These are phyloP conservation scores for Geotrupes spiniger DNA, from an alignment of 2,888 invertebrate species.

Conservation along the genomic window DNA sequence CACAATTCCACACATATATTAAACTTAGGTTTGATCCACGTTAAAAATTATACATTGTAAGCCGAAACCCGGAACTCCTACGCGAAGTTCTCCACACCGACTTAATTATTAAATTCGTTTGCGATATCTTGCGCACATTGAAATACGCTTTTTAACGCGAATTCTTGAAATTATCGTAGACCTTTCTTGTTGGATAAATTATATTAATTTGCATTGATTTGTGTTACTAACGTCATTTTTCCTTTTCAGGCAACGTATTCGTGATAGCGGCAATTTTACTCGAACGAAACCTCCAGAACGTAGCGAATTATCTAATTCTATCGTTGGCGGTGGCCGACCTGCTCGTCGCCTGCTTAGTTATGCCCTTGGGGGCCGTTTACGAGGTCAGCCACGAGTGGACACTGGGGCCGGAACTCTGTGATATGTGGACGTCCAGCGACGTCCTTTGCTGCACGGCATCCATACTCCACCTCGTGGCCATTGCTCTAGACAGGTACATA, in stretches of 20 bases:
- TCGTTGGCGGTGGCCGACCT: slow-evolving; percentile 90
- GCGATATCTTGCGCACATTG: too few species aligned
- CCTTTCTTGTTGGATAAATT: too few species aligned
- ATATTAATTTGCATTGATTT: too few species aligned
- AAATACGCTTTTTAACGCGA: too few species aligned
- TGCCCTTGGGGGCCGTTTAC: slow-evolving; percentile 75
- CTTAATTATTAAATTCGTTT: too few species aligned
- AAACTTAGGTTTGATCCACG: too few species aligned
- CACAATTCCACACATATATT: too few species aligned
- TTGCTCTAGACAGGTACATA: slow-evolving; percentile 80
- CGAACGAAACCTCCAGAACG: slow-evolving; percentile 82
- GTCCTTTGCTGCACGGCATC: slow-evolving; percentile 88
- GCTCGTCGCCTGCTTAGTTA: slow-evolving; percentile 79
- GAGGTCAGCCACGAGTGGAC: slow-evolving; percentile 75
- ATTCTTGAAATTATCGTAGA: too few species aligned
- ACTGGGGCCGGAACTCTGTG: slow-evolving; percentile 82
- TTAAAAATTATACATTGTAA: too few species aligned
- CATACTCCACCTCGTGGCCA: slow-evolving; percentile 77
- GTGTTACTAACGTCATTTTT: too few species aligned
- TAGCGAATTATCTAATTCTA: slow-evolving; percentile 87
- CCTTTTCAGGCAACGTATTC: slow-evolving; percentile 83
- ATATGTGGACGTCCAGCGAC: slow-evolving; percentile 92
- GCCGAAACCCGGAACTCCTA: too few species aligned
- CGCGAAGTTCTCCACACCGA: too few species aligned
- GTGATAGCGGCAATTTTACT: slow-evolving; percentile 90